Evolutionary conservation across 1,140 invertebrate species (phyloP), one percentile per base, ranked within the genome.

Genomic region (Scaptodrosophila lebanonensis): DNA sequence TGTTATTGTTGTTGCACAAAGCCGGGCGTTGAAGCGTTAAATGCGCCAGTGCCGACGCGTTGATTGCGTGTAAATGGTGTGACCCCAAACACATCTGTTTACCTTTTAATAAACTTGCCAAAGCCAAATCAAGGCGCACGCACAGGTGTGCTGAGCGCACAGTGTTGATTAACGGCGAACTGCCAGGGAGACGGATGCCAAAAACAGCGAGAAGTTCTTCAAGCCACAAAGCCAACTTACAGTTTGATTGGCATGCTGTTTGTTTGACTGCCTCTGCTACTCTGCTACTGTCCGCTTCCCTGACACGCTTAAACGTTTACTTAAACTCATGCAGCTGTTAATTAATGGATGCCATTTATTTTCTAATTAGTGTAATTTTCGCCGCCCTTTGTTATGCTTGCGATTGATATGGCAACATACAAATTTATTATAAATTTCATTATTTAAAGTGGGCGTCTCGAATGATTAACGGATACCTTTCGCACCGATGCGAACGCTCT

Each of bases 291-390:
- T n/a, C n/a, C n/a, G n/a, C n/a, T n/a, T n/a, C n/a, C n/a, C n/a
- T n/a, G n/a, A n/a, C n/a, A n/a, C n/a, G n/a, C n/a, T n/a, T n/a
- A n/a, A n/a, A n/a, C n/a, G n/a, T n/a, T n/a, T n/a, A n/a, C n/a
- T n/a, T 30, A 38, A 58, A 35, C 54, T 35, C 35, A 38, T 71
- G 38, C 33, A 49, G 51, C 44, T 36, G 43, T 69, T 82, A 69
- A 82, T 79, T 82, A 79, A 79, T 79, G 69, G 44, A 35, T 56
- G 43, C 73, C 43, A 79, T 79, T 82, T 79, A 82, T 61, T 59
- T 79, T 82, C 53, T 66, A 82, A 79, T 79, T 66, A 71, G 69
- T 59, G 71, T 39, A 51, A 52, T 33, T 51, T 44, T 33, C 54
- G 35, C 45, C 49, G 61, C 49, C 50, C 53, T 60, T 66, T 27